Evolutionary conservation across 2,797 vertebrate genomes (phyloP).

Genomic region (Pseudocheirus occidentalis): DNA sequence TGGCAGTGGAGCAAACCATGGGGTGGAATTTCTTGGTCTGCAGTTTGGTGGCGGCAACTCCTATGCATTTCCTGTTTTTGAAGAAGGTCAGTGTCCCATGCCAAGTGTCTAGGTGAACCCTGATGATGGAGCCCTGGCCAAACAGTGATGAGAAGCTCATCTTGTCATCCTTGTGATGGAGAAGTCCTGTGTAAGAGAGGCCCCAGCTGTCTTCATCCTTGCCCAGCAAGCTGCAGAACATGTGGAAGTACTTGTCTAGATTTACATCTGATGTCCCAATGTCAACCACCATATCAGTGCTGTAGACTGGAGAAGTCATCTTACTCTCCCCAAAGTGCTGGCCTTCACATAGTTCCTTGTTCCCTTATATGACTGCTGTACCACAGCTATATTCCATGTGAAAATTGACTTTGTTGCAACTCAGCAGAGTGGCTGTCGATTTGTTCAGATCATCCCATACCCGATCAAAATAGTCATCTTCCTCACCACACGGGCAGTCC

Average conservation of each 20-base stretch:
- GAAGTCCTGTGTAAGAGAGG: constrained; percentile 94
- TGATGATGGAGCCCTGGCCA: constrained; percentile 96
- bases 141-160: constrained; percentile 93
- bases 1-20: constrained; percentile 96
- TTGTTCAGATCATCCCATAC: constrained; percentile 92
- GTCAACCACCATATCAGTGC: constrained; percentile 98
- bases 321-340: constrained; percentile 99
- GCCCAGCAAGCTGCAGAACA: constrained; percentile 95
- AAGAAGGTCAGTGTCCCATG: constrained; percentile 95
- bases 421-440: constrained; percentile 89
- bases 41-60: constrained; percentile 91
- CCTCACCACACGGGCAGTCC: no score
- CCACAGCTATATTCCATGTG: constrained; percentile 96
- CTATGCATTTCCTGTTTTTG: constrained; percentile 94
- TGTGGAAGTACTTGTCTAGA: constrained; percentile 94
- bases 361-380: constrained; percentile 92
- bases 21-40: constrained; percentile 95
- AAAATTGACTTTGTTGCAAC: constrained; percentile 93
- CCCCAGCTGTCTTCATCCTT: constrained; percentile 97
- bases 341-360: constrained; percentile 91
- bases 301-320: constrained; percentile 97
- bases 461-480: constrained; percentile 88
- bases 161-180: constrained; percentile 96
- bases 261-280: constrained; percentile 94
- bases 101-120: constrained; percentile 96